Conservation (phyloP, 2,888 invertebrate genomes). For the Marronus borbonicus region DNA sequence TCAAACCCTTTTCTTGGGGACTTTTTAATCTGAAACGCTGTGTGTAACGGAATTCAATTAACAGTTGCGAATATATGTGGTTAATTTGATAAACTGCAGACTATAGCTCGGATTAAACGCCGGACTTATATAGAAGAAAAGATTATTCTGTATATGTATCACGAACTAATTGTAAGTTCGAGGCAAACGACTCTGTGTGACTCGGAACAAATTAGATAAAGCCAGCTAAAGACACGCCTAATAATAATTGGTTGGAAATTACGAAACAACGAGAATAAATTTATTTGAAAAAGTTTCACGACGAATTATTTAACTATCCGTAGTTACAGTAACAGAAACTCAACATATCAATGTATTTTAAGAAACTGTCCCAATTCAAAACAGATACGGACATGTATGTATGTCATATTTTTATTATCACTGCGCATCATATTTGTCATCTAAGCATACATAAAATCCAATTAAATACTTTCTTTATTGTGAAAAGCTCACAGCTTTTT, state of each 20-base stretch:
- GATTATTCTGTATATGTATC: neutral
- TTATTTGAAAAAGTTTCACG: neutral
- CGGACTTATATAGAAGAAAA: neutral
- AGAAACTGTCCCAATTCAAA: too few species aligned
- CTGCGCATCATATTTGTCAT: too few species aligned
- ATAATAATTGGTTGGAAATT: neutral
- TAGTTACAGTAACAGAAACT: too few species aligned
- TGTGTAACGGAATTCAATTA: neutral
- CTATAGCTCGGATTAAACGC: neutral
- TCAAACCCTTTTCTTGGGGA: neutral
- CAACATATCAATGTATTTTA: too few species aligned
- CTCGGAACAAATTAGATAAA: slow-evolving; percentile 6
- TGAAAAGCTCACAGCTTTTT: too few species aligned
- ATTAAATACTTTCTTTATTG: too few species aligned
- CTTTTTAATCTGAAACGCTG: neutral
- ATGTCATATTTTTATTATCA: too few species aligned
- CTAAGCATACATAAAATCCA: too few species aligned
- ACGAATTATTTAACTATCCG: too few species aligned
- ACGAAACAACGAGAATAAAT: neutral
- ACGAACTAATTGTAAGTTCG: neutral
- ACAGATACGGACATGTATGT: too few species aligned
- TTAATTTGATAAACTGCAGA: slow-evolving; percentile 1
- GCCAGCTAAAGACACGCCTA: neutral
- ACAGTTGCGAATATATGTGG: neutral
- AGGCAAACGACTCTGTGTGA: neutral